phyloP scores from a whole-genome alignment of 1,140 invertebrate genomes.

The Eupeodes corollae region DNA sequence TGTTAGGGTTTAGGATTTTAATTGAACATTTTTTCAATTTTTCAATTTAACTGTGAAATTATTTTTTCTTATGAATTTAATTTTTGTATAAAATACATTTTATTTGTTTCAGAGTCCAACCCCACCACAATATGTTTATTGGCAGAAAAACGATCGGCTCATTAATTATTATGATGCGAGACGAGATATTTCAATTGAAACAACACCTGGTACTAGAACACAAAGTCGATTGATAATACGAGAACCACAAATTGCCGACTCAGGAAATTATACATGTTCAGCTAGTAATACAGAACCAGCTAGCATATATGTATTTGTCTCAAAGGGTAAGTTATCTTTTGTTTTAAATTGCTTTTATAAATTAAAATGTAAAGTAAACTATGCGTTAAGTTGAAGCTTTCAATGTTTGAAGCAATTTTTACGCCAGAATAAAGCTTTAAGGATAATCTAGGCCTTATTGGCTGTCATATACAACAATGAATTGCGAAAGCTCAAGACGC shows the following conservation, averaged over 20 bases:
- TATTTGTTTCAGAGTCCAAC: slow-evolving; percentile 76
- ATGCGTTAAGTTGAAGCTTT: no score
- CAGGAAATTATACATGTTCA: slow-evolving; percentile 83
- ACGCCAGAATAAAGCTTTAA: no score
- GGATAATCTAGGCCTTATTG: no score
- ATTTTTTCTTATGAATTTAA: neutral
- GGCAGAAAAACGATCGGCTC: slow-evolving; percentile 85
- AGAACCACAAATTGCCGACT: slow-evolving; percentile 72
- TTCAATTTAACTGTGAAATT: no score
- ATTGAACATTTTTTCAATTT: no score
- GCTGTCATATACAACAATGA: no score
- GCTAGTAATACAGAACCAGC: slow-evolving; percentile 80
- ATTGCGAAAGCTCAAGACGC: no score
- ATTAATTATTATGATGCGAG: slow-evolving; percentile 82
- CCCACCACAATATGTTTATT: slow-evolving; percentile 80
- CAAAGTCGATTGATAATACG: slow-evolving; percentile 72
- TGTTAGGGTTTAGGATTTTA: no score
- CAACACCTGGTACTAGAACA: slow-evolving; percentile 68
- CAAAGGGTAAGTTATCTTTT: slow-evolving; percentile 56
- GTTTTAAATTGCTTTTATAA: no score
- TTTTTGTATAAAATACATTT: no score
- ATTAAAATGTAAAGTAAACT: no score
- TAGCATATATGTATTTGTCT: slow-evolving; percentile 80
- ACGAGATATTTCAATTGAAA: slow-evolving; percentile 74
- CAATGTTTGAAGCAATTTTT: no score